These are phyloP conservation scores for Tetanocera ferruginea DNA, from an alignment of 2,888 invertebrate genomes.

Conservation along the genomic window DNA sequence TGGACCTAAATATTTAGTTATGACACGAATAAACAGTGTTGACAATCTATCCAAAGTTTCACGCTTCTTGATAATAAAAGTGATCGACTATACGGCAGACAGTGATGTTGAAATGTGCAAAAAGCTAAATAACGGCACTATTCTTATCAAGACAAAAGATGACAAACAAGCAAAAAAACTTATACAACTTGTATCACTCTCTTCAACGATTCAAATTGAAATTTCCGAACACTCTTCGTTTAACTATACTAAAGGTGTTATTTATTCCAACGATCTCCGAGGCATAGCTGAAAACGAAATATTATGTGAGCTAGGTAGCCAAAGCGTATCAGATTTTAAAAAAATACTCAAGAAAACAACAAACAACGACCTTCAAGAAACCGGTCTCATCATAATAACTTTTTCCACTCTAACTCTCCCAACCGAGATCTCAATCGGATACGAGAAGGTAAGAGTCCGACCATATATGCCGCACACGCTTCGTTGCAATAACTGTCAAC, in stretches of 20 bases:
- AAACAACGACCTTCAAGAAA: conserved; percentile 37
- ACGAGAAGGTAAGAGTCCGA: conserved; percentile 37
- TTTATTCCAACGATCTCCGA: conserved; percentile 23
- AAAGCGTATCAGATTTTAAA: conserved; percentile 32
- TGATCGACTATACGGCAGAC: conserved; percentile 12
- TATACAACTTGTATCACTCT: background rate
- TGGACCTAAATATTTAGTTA: background rate
- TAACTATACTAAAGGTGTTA: conserved; percentile 35
- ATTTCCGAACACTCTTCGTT: background rate
- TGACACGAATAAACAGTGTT: background rate
- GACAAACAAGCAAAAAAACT: background rate
- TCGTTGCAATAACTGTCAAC: conserved; percentile 27
- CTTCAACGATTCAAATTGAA: background rate
- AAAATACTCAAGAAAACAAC: conserved; percentile 38
- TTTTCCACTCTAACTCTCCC: conserved; percentile 32
- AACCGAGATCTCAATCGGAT: conserved; percentile 32
- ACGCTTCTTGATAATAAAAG: conserved; percentile 40
- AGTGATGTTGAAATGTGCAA: too few species aligned
- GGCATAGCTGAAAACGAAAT: conserved; percentile 23
- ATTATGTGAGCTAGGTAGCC: conserved; percentile 15
- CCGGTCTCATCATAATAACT: conserved; percentile 37
- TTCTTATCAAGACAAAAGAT: conserved; percentile 1
- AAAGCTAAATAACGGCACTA: background rate
- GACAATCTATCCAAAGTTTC: conserved; percentile 29
- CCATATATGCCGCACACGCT: conserved; percentile 35